phyloP scores from a whole-genome alignment of 2,797 vertebrate genomes.

The Oryzias dopingdopingensis region DNA sequence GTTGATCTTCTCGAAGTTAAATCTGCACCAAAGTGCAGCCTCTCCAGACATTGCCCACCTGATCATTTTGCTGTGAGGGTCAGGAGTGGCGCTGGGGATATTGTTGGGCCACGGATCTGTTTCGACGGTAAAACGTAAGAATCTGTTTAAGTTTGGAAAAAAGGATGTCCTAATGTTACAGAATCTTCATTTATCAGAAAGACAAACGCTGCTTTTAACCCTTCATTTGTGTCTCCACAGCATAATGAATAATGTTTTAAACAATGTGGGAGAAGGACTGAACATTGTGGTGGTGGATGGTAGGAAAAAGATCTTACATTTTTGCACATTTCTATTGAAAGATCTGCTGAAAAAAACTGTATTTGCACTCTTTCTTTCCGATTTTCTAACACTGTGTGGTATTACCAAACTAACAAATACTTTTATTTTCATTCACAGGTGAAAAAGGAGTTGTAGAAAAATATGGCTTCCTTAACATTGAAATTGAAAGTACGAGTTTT shows the following conservation, averaged over 20 bases:
- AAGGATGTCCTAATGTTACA: conserved; percentile 38
- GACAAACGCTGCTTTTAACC: too few species aligned
- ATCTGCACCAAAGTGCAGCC: conserved; percentile 69
- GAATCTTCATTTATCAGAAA: background rate
- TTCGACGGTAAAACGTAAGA: conserved; percentile 79
- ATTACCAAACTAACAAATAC: background rate
- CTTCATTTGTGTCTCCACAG: conserved; percentile 62
- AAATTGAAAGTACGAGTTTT: conserved; percentile 75
- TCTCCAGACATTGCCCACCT: conserved; percentile 66
- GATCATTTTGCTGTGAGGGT: conserved; percentile 80
- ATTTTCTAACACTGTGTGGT: too few species aligned
- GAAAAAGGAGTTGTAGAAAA: conserved; percentile 69
- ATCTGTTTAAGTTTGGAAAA: too few species aligned
- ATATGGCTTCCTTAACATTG: conserved; percentile 71
- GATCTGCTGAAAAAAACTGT: too few species aligned
- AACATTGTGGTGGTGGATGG: conserved; percentile 86
- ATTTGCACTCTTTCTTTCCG: too few species aligned
- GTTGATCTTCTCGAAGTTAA: too few species aligned
- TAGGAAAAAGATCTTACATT: conserved; percentile 59
- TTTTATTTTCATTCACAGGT: conserved; percentile 45
- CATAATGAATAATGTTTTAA: conserved; percentile 82
- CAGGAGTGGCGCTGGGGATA: conserved; percentile 80
- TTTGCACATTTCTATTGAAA: too few species aligned
- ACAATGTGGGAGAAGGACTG: conserved; percentile 85
- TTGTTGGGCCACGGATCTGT: conserved; percentile 88